Base-by-base conservation (phyloP, 2,113 vertebrate genomes). In the Typhlomys cinereus region DNA sequence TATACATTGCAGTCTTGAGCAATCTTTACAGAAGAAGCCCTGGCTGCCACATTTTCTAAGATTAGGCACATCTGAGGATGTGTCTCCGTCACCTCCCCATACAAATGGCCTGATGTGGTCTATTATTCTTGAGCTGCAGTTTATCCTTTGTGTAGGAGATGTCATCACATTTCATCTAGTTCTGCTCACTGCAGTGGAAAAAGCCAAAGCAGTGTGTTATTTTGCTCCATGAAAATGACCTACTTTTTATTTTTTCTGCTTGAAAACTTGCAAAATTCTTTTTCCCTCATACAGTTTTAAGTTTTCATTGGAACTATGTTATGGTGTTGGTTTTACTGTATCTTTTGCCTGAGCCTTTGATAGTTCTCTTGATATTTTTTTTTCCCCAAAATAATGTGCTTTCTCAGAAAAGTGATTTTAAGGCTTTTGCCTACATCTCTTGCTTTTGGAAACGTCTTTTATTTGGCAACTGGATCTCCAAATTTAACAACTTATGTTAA, bases 231-330 rank as follows among this genome's bases (percentile, higher is more conserved):
- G 92, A 95, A 93, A 94, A 95, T 88, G 85, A 94, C 90, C 93
- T 94, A 83, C 76, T 89, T 95, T n/a, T n/a, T n/a, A n/a, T n/a
- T n/a, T 94, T 94, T 96, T 90, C 67, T 88, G 52, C 69, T 91
- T 82, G 70, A 59, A 90, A 92, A 88, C 86, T 85, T 93, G 57
- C n/a, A 93, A 85, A 88, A 85, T 92, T 95, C 57, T 89, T 59
- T 89, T 70, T 88, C 21, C 61, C 71, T 39, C 31, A 70, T 54
- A 66, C 7, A 18, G 88, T 61, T 93, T 94, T 69, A 94, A 86
- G 92, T 66, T 92, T 95, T 94, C 85, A 93, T n/a, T 95, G 71
- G 91, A 95, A 88, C 67, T 78, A 12, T 89, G 54, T 54, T 74
- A 87, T 61, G 4, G 21, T 87, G 36, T 85, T 95, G 62, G 80